Percentiles rank a stretch among this genome's conserved stretches.
Conservation (phyloP, 2,113 vertebrate genomes). For the Brienomyrus longianalis region DNA sequence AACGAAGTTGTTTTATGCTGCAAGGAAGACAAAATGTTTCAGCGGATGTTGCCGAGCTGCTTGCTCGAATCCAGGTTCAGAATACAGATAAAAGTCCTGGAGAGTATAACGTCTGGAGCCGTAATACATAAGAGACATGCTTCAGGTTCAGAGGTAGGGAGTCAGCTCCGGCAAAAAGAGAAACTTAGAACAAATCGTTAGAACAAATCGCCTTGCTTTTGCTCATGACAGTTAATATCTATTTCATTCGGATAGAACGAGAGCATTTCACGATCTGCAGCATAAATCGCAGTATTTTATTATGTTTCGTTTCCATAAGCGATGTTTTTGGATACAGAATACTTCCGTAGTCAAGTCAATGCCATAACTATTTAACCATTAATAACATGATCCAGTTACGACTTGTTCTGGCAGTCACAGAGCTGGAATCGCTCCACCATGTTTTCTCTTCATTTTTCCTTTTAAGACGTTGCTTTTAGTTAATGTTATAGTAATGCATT, state of each 20-base stretch:
- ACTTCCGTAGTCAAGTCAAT: not conserved
- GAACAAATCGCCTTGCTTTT: not conserved
- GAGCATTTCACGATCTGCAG: not conserved
- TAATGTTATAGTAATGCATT: not conserved
- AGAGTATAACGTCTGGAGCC: not conserved
- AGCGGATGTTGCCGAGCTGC: slow-evolving; percentile 9
- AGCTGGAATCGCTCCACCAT: not conserved
- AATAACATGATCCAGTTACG: not conserved
- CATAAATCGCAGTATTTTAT: not conserved
- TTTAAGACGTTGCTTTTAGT: not conserved
- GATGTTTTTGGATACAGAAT: not conserved
- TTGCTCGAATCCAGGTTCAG: slow-evolving; percentile 4
- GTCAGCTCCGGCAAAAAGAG: not conserved
- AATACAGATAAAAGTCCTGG: slow-evolving; percentile 17
- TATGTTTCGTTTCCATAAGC: not conserved
- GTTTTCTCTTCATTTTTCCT: not conserved
- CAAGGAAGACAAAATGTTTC: slow-evolving; percentile 27
- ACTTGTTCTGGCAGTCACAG: not conserved
- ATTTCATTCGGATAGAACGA: not conserved
- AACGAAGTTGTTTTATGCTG: not conserved
- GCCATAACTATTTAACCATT: slow-evolving; percentile 1
- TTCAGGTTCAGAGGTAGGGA: slow-evolving; percentile 31
- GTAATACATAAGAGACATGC: slow-evolving; percentile 23
- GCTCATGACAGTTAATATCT: not conserved
- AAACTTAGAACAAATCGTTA: no score